phyloP scores from a whole-genome alignment of 2,113 vertebrate genomes.

The Heteronetta atricapilla region DNA sequence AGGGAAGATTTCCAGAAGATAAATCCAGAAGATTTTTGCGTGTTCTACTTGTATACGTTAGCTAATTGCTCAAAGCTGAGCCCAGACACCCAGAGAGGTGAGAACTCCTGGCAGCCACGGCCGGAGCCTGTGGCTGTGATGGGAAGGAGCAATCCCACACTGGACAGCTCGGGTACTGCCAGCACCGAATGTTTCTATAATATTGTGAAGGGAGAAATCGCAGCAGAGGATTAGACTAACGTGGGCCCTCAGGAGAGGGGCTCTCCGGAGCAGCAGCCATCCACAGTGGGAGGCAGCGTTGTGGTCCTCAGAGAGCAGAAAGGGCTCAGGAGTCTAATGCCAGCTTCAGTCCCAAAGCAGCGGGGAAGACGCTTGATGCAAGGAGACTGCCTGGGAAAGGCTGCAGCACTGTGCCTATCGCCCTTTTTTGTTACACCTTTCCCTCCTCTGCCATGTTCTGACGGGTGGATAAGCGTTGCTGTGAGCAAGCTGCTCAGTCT shows the following conservation, averaged over 20 bases:
- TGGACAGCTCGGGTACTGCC: accelerated
- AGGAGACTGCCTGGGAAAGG: neutral
- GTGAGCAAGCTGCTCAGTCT: neutral
- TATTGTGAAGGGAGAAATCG: neutral
- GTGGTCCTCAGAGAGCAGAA: neutral
- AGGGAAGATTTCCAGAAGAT: too few species aligned
- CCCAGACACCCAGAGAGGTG: neutral
- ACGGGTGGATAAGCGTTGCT: neutral
- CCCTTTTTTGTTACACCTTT: neutral
- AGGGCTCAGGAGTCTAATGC: neutral
- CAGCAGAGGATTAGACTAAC: slow-evolving; percentile 12
- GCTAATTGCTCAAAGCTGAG: neutral
- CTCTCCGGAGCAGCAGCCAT: neutral
- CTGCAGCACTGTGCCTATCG: neutral
- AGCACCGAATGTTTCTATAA: neutral
- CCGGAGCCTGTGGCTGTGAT: neutral
- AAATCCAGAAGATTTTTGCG: neutral
- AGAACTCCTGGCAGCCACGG: neutral
- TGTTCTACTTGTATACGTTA: neutral
- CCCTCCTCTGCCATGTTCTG: neutral
- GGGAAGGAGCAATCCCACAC: neutral
- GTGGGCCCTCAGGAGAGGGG: neutral
- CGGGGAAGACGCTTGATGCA: neutral
- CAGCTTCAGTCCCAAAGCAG: neutral
- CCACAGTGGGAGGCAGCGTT: neutral